phyloP scores from a whole-genome alignment of 2,797 vertebrate species.

The Erpetoichthys calabaricus region DNA sequence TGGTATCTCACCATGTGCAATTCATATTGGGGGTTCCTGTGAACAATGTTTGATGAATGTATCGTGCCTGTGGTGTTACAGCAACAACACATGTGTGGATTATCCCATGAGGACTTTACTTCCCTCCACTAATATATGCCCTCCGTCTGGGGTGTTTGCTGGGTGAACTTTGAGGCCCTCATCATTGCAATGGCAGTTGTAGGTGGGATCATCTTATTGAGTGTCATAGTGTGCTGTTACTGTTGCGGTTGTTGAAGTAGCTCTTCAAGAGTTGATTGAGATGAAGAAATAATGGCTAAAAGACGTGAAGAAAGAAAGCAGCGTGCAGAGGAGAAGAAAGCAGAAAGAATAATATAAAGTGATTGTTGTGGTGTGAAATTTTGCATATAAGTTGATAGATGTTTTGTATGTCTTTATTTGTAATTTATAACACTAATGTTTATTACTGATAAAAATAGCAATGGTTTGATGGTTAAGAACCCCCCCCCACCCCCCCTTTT shows the following conservation, averaged over 20 bases:
- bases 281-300: too few relatives aligned
- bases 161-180: conserved; percentile 73
- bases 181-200: conserved; percentile 62
- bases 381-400: too few relatives aligned
- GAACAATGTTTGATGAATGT: conserved; percentile 52
- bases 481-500: too few relatives aligned
- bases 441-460: too few relatives aligned
- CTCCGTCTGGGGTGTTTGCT: conserved; percentile 75
- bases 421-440: too few relatives aligned
- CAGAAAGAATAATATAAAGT: too few relatives aligned
- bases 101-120: conserved; percentile 67
- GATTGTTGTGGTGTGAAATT: too few relatives aligned
- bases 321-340: too few relatives aligned
- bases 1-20: conserved; percentile 50
- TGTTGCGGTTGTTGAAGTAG: conserved; percentile 51
- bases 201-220: conserved; percentile 48
- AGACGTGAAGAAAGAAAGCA: too few relatives aligned
- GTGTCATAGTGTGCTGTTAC: conserved; percentile 56
- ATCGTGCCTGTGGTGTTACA: conserved; percentile 72
- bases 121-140: conserved; percentile 52
- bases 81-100: conserved; percentile 53
- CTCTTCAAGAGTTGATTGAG: too few relatives aligned
- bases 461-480: too few relatives aligned
- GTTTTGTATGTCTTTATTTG: too few relatives aligned
- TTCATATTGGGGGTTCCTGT: conserved; percentile 36